A percentile compares a stretch with the other conserved stretches of the same genome.
Evolutionary conservation across 53 echinoderm and acorn worm species (phyloP).

Genomic region (Glandiceps talaboti): DNA sequence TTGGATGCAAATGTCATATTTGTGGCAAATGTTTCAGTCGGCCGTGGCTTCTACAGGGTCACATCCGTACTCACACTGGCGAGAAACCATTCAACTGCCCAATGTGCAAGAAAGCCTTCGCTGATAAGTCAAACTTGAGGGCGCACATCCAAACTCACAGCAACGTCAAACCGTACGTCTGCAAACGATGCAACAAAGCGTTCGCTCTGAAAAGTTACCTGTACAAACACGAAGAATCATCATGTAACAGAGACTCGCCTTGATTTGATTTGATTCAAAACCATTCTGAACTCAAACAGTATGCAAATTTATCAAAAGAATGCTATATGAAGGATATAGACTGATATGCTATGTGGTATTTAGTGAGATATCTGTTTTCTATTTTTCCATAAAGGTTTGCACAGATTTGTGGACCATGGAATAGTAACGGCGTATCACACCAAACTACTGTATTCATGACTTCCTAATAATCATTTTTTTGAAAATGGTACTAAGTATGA

Average conservation of each 20-base stretch:
- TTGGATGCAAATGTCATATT: slow-evolving; percentile 91
- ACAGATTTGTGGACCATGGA: no score
- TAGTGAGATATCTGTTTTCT: no score
- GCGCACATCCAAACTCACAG: slow-evolving; percentile 97
- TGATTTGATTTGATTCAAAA: no score
- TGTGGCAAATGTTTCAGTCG: slow-evolving; percentile 97
- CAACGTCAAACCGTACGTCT: slow-evolving; percentile 89
- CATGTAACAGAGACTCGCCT: slow-evolving; percentile 54
- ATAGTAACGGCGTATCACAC: no score
- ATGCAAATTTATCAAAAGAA: no score
- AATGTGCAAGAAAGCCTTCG: slow-evolving; percentile 89
- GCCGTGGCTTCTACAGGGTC: slow-evolving; percentile 95
- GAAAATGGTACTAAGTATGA: no score
- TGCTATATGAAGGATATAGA: no score
- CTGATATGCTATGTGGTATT: no score
- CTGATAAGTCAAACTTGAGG: slow-evolving; percentile 98
- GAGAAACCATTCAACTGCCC: slow-evolving; percentile 92
- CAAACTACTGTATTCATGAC: no score
- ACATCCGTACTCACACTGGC: slow-evolving; percentile 97
- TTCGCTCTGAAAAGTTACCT: slow-evolving; percentile 97
- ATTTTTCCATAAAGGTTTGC: no score
- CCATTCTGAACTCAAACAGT: no score
- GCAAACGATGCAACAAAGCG: slow-evolving; percentile 85
- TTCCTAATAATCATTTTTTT: no score
- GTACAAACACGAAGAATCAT: slow-evolving; percentile 95